Base-by-base conservation (phyloP, 2,797 vertebrate species). In the Channallabes apus region DNA sequence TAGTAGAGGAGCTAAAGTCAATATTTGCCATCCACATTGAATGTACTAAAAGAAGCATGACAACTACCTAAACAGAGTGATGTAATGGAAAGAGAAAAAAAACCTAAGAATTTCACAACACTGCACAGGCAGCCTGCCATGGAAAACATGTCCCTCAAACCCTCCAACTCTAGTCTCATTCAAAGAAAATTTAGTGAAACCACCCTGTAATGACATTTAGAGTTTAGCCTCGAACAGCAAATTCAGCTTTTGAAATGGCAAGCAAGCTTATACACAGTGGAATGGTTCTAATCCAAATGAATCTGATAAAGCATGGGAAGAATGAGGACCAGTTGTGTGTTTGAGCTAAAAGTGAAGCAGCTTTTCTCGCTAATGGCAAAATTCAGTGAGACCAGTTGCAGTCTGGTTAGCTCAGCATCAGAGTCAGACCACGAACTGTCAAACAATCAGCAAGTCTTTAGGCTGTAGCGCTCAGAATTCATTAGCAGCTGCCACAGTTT, bases 301-400 rank as follows among this genome's bases (percentile, higher is more conserved):
- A 83, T 86, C 82, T 72, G 51, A 83, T 80, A 65, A 86, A 80
- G 41, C 29, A 80, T 15, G 20, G n/a, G 4, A 82, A 59, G 85
- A 86, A 82, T 83, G 80, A 20, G 20, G 38, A 61, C 20, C 64
- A 61, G 24, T 59, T 65, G 29, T 71, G 64, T 6, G 85, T 20
- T 75, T 73, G 46, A 51, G 46, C 46, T 11, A 51, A 58, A 71
- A 27, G 59, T 20, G 22, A 85, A 17, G 41, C 68, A 61, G 54
- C 51, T 75, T 35, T 68, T 54, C 54, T 69, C 68, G 79, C 51
- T 51, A 41, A 82, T 11, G 29, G 46, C 11, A 27, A 20, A 22
- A 22, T 29, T 62, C 35, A 85, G 38, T 41, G n/a, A 38, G 69
- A 27, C 54, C n/a, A 38, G 14, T 35, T 15, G 24, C 54, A 24